Percentiles rank a stretch among this genome's conserved stretches.
These are phyloP conservation scores for Centroberyx gerrardi DNA, from an alignment of 2,797 vertebrate species.

Conservation along the genomic window DNA sequence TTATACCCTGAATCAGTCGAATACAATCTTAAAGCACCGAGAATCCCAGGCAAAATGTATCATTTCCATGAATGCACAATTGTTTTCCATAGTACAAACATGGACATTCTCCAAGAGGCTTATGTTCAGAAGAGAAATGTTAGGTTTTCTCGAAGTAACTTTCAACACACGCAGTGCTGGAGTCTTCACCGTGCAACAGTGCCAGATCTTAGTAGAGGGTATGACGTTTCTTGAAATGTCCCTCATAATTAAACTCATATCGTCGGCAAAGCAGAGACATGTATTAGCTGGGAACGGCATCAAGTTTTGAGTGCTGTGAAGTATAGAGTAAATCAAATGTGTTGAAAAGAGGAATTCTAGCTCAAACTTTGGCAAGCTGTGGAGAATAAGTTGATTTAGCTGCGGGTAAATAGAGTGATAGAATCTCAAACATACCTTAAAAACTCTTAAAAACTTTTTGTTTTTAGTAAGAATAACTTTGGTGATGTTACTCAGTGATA, in stretches of 20 bases:
- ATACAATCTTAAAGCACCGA: not conserved
- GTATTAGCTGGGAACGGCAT: conserved; percentile 1
- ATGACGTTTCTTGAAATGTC: conserved; percentile 44
- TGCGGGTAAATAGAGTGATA: not conserved
- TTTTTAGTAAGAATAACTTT: not conserved
- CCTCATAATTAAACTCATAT: conserved; percentile 27
- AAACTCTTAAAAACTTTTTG: not conserved
- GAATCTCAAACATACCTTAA: not conserved
- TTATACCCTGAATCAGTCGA: not conserved
- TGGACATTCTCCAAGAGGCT: conserved; percentile 19
- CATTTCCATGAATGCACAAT: not conserved
- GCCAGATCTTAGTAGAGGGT: conserved; percentile 36
- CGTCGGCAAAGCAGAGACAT: conserved; percentile 11
- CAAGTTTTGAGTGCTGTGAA: not conserved
- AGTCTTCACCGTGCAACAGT: not conserved
- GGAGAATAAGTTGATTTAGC: not conserved
- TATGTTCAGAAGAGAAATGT: conserved; percentile 16
- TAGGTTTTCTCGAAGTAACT: not conserved
- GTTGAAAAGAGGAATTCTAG: not conserved
- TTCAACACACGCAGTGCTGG: conserved; percentile 29
- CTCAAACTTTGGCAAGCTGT: not conserved
- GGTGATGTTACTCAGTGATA: not conserved
- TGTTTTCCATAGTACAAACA: not conserved
- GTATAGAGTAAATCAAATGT: conserved; percentile 1
- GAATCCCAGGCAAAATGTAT: not conserved